Evolutionary conservation across 2,797 vertebrate genomes (phyloP).

Genomic region (Erpetoichthys calabaricus): DNA sequence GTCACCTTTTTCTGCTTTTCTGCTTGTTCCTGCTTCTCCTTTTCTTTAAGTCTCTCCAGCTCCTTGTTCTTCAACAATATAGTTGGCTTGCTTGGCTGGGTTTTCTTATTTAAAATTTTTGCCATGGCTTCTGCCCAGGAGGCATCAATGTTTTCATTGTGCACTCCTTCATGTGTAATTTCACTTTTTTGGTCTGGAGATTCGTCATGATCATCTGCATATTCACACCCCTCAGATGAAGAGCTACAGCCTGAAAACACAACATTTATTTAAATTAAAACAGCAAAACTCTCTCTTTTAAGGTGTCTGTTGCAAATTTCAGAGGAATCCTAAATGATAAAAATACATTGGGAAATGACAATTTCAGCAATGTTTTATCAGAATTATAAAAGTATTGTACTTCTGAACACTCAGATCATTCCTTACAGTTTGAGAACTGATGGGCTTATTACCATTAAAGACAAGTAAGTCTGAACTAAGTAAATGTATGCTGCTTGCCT

Average conservation of each 20-base stretch:
- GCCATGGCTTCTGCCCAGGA: conserved; percentile 95
- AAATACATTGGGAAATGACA: no score
- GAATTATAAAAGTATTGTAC: no score
- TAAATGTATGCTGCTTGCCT: no score
- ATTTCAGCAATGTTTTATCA: no score
- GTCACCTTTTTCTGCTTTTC: conserved; percentile 65
- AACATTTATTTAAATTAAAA: no score
- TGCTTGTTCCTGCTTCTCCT: conserved; percentile 45
- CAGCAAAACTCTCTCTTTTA: no score
- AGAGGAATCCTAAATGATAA: no score
- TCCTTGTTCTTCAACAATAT: conserved; percentile 75
- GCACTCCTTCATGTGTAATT: conserved; percentile 10
- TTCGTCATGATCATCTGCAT: conserved; percentile 34
- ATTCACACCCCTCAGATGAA: conserved; percentile 29
- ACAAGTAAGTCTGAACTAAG: no score
- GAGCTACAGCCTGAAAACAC: conserved; percentile 20
- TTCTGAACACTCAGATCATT: no score
- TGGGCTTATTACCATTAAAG: no score
- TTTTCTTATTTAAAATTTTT: conserved; percentile 70
- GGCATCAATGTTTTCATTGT: conserved; percentile 28
- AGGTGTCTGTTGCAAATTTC: no score
- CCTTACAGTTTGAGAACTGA: no score
- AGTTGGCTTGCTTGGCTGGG: conserved; percentile 40
- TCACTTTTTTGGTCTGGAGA: conserved; percentile 9
- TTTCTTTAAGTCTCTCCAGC: conserved; percentile 60